Evolutionary conservation across 2,888 invertebrate species (phyloP), one percentile per base, ranked within the genome.

Genomic region (Cheilosia urbana): DNA sequence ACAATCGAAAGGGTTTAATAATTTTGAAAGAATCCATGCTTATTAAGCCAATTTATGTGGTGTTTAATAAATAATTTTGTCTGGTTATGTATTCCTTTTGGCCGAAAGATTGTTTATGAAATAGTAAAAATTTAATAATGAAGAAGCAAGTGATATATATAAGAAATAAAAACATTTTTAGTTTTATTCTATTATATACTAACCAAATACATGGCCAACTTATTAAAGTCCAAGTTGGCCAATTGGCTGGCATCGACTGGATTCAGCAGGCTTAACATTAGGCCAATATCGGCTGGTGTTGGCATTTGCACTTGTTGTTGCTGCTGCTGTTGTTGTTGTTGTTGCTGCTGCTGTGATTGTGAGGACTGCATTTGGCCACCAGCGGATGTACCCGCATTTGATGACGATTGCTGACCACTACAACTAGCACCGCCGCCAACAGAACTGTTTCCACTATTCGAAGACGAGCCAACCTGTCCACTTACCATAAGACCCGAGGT

Each of bases 221-320:
- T 95, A 91, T 95, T 95, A 89, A 95, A 93, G 91, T 95, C 95
- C 95, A 95, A 95, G 92, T 95, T 95, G 90, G 95, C 95, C 92
- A 95, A 93, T 90, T 94, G 94, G 88, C 93, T 93, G 89, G 93
- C 93, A 89, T 92, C 92, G 88, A 91, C 91, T 73, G 92, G 92
- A 90, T 92, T 92, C 85, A 92, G 90, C 47, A 92, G 90, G 88
- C 91, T 92, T 72, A 92, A 90, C 92, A 92, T 92, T 83, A 92
- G 89, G 87, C 91, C 91, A 73, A 92, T 92, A 89, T 92, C 92
- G 87, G 92, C 92, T 71, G 92, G 92, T 45, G 92, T 91, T 89
- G 92, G 92, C 90, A 92, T 92, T 87, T 92, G 92, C 30, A 79
- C 62, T 57, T 90, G 90, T n/a, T 68, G 89, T 24, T 89, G 89